Conservation (phyloP, 2,797 vertebrate genomes). For the Ctenosaura bakeri region DNA sequence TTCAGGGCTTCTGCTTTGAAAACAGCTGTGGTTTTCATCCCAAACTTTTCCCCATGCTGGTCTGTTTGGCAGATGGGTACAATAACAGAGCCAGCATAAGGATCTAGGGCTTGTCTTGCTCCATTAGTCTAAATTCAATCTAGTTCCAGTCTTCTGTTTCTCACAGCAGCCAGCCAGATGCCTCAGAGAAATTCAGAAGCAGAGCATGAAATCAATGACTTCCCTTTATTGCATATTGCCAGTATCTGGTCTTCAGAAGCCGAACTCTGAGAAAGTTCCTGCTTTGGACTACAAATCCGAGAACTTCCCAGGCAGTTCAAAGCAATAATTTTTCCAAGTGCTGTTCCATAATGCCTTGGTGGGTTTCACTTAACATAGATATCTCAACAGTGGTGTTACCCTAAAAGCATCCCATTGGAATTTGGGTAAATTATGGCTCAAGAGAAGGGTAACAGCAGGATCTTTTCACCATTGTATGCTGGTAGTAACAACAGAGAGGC, state of each 20-base stretch:
- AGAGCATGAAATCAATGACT: neutral
- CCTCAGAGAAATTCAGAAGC: neutral
- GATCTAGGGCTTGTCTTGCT: neutral
- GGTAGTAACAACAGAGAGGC: too few species aligned
- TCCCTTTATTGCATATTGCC: too few species aligned
- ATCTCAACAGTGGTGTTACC: neutral
- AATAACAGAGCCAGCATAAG: neutral
- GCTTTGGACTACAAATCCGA: too few species aligned
- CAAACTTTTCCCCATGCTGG: neutral
- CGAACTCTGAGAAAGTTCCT: too few species aligned
- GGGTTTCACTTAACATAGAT: neutral
- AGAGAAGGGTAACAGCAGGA: too few species aligned
- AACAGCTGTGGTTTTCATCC: neutral
- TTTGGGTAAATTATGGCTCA: too few species aligned
- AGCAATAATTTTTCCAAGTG: too few species aligned
- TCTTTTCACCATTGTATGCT: too few species aligned
- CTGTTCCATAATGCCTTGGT: neutral
- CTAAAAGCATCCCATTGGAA: too few species aligned
- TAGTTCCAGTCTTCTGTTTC: neutral
- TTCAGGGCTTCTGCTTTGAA: neutral
- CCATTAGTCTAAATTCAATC: neutral
- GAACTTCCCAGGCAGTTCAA: too few species aligned
- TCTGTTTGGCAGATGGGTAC: neutral
- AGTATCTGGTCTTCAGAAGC: too few species aligned
- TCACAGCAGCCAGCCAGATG: neutral